These are phyloP conservation scores for Zosterops japonicus DNA, from an alignment of 2,113 vertebrate species.

Conservation along the genomic window DNA sequence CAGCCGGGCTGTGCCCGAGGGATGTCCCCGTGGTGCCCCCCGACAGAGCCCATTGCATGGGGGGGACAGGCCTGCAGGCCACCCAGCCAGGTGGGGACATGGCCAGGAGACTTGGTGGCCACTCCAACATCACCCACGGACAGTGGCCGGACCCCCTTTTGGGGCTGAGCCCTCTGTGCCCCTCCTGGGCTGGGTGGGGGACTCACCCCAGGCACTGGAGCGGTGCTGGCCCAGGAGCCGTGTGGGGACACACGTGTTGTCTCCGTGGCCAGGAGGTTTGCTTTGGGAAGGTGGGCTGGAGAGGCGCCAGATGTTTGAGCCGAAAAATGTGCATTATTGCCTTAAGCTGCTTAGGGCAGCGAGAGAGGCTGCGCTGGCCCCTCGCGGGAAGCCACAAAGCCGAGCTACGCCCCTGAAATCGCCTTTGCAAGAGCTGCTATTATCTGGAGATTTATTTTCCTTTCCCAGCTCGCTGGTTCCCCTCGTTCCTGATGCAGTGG, in stretches of 20 bases:
- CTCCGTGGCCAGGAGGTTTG: neutral
- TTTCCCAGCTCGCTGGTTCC: neutral
- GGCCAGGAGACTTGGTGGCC: rapidly evolving
- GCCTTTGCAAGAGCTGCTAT: constrained; percentile 1
- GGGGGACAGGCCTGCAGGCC: neutral
- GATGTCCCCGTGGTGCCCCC: rapidly evolving
- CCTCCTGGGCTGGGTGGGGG: rapidly evolving
- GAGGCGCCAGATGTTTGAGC: neutral
- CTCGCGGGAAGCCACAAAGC: neutral
- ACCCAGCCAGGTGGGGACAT: neutral
- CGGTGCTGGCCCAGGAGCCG: neutral
- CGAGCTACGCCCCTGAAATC: neutral
- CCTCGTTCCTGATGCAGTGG: rapidly evolving
- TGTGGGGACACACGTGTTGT: rapidly evolving
- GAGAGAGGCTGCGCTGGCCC: neutral
- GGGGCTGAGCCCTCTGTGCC: neutral
- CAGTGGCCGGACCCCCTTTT: rapidly evolving
- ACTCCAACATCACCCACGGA: rapidly evolving
- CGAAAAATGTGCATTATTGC: neutral
- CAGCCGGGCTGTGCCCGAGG: rapidly evolving
- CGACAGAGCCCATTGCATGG: rapidly evolving
- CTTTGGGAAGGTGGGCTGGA: neutral
- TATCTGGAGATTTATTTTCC: constrained; percentile 26
- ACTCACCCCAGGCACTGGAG: rapidly evolving
- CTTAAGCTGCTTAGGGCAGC: neutral